Evolutionary conservation across 2,113 vertebrate species (phyloP), one percentile per base, ranked within the genome.

Genomic region (Myiagra hebetior): DNA sequence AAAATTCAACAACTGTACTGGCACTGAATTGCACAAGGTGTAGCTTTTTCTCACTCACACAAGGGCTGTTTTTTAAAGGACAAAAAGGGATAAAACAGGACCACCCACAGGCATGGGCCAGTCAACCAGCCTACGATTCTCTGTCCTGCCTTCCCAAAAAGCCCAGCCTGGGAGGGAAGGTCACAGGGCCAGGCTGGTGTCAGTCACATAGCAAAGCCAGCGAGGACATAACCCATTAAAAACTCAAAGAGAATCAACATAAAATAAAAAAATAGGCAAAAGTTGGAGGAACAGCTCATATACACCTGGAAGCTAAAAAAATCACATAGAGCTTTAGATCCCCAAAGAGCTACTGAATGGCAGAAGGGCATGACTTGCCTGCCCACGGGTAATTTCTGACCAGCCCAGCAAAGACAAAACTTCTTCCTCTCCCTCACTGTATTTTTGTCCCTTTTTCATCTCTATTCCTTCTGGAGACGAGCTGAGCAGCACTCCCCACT

Each of bases 191-290:
- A 30, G 18, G 20, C 56, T 82, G 4, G 2, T 5, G 39, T 63
- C 65, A 85, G 46, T 15, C 64, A 30, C 83, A 23, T 2, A 39
- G 69, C 2, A 2, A 56, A 87, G 68, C 46, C 60, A 46, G 44
- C 0, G 0, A 59, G 44, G 53, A 50, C 11, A 37, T 1, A 19
- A 31, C 33, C 35, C n/a, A 13, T 27, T 30, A 56, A 11, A 90
- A 83, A 76, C 23, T 27, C 24, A 22, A 19, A 65, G 11, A 49
- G 10, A 3, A 3, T 31, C 52, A 60, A 52, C 24, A 37, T 12
- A 17, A 62, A 86, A 64, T 11, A 52, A 62, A 65, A 56, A 35
- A 42, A 18, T 3, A 60, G 31, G 13, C 3, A 12, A 30, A 13
- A 5, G 14, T 5, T 63, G 31, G 15, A 10, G 21, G 13, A 88